Evolutionary conservation across 2,797 vertebrate species (phyloP).

Genomic region (Acanthiza pusilla): DNA sequence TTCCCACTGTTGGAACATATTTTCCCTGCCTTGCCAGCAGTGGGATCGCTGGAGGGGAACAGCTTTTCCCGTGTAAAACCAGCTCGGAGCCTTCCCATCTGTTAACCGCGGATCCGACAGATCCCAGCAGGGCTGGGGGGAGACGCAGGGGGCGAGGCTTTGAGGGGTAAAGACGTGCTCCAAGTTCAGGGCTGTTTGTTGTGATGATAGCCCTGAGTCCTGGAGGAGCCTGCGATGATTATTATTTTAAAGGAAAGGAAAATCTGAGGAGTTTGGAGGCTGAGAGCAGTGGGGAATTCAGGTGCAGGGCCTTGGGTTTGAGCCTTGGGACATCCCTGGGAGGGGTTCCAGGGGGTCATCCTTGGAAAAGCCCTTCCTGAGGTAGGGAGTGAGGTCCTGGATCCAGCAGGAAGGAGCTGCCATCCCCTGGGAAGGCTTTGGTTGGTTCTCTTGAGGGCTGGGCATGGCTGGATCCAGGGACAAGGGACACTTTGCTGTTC

Average conservation of each 20-base stretch:
- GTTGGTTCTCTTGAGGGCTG: neutral
- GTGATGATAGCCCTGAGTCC: neutral
- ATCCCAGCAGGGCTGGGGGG: neutral
- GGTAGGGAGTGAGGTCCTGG: neutral
- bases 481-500: neutral
- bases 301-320: neutral
- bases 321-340: neutral
- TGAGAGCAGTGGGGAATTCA: neutral
- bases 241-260: neutral
- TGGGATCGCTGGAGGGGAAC: neutral
- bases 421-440: neutral
- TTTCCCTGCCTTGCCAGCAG: neutral
- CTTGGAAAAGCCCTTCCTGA: neutral
- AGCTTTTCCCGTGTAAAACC: neutral
- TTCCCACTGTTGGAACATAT: neutral
- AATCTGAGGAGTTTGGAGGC: neutral
- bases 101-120: neutral
- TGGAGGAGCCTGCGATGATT: neutral
- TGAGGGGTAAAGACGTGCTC: neutral
- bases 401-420: neutral
- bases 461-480: neutral
- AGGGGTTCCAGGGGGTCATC: neutral
- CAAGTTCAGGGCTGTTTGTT: neutral
- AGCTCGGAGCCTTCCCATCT: neutral
- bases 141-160: neutral